Conservation (phyloP, 1,140 invertebrate genomes). For the Agraylea sexmaculata region DNA sequence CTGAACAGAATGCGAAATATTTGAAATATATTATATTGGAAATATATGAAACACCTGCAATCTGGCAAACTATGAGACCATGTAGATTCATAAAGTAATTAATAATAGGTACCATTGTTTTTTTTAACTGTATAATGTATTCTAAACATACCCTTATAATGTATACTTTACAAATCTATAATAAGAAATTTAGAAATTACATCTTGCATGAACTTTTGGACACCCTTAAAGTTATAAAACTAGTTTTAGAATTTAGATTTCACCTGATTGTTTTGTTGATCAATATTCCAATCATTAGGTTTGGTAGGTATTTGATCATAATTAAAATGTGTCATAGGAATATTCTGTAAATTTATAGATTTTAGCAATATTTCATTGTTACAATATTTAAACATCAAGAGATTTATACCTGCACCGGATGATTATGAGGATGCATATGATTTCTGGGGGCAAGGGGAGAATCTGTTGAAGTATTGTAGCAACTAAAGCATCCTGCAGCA, state of each 20-base stretch:
- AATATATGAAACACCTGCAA: no score
- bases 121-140: no score
- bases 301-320: conserved; percentile 18
- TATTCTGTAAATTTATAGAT: conserved; percentile 11
- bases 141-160: no score
- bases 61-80: no score
- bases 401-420: not conserved
- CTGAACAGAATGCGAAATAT: no score
- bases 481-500: conserved; percentile 19
- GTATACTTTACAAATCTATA: no score
- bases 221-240: no score
- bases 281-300: conserved; percentile 15
- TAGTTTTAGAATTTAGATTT: conserved; percentile 1
- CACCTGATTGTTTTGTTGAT: conserved; percentile 17
- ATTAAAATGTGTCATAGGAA: conserved; percentile 16
- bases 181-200: no score
- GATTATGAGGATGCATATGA: conserved; percentile 10
- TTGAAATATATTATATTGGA: no score
- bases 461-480: conserved; percentile 19
- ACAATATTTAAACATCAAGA: not conserved
- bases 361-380: not conserved
- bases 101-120: no score
- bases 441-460: conserved; percentile 16
- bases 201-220: no score
- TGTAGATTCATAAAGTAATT: no score